Conservation (phyloP, 2,113 vertebrate species). For the Ivindomyrus marchei region DNA sequence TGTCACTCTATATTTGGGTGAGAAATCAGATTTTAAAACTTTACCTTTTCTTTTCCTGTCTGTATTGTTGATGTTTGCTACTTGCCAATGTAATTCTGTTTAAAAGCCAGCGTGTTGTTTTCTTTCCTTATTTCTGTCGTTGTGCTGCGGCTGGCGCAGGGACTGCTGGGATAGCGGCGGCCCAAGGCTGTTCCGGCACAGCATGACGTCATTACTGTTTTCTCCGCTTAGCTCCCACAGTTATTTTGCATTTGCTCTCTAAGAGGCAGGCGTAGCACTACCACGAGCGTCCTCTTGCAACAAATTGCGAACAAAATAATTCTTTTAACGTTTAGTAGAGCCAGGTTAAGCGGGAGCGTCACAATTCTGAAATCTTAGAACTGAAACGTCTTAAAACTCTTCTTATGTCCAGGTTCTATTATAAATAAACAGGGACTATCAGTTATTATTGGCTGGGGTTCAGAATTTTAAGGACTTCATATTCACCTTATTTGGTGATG, state of each 20-base stretch:
- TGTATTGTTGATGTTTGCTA: neutral
- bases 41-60: neutral
- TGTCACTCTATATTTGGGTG: neutral
- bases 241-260: neutral
- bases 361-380: neutral
- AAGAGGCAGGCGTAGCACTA: neutral
- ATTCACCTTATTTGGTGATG: constrained; percentile 21
- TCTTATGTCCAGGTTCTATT: neutral
- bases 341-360: neutral
- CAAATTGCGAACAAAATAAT: neutral
- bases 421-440: neutral
- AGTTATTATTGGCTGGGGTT: constrained; percentile 11
- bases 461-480: constrained; percentile 18
- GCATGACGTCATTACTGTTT: constrained; percentile 39
- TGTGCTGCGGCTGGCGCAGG: constrained; percentile 52
- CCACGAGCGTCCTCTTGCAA: neutral
- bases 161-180: constrained; percentile 62
- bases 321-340: no score
- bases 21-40: neutral
- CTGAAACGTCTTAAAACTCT: neutral
- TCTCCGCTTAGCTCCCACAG: constrained; percentile 8
- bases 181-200: constrained; percentile 31
- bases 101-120: constrained; percentile 30
- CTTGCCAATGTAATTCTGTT: neutral
- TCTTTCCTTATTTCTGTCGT: constrained; percentile 30